A percentile compares a stretch with the other conserved stretches of the same genome.
Conservation (phyloP, 2,797 vertebrate genomes). For the Myotis findleyi region DNA sequence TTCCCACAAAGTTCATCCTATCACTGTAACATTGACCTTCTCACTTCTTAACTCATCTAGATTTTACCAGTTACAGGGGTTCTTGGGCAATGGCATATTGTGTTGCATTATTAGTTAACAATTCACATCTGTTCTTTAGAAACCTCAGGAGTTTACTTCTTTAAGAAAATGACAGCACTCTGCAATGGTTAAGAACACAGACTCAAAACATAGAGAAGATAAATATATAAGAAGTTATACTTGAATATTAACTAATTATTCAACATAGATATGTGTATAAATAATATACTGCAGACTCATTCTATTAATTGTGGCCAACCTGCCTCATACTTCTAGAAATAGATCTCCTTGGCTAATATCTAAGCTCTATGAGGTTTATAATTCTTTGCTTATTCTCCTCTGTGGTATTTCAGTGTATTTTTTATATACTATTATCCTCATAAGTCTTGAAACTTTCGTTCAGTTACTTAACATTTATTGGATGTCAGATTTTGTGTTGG, state of each 20-base stretch:
- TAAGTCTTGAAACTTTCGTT: background rate
- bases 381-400: background rate
- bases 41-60: background rate
- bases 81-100: background rate
- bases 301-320: background rate
- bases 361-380: background rate
- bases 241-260: conserved; percentile 34
- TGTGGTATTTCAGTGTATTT: background rate
- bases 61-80: background rate
- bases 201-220: conserved; percentile 4
- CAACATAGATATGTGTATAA: background rate
- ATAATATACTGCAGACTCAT: background rate
- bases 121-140: background rate
- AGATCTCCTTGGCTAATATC: background rate
- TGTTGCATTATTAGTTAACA: background rate
- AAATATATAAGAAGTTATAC: conserved; percentile 25
- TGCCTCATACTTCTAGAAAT: background rate
- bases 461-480: conserved; percentile 4
- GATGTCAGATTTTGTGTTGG: background rate
- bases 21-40: background rate
- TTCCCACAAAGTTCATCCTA: background rate
- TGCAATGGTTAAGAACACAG: background rate
- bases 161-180: background rate
- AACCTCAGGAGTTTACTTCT: background rate
- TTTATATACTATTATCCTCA: background rate